phyloP scores from a whole-genome alignment of 2,797 vertebrate species.

The Ara ararauna region DNA sequence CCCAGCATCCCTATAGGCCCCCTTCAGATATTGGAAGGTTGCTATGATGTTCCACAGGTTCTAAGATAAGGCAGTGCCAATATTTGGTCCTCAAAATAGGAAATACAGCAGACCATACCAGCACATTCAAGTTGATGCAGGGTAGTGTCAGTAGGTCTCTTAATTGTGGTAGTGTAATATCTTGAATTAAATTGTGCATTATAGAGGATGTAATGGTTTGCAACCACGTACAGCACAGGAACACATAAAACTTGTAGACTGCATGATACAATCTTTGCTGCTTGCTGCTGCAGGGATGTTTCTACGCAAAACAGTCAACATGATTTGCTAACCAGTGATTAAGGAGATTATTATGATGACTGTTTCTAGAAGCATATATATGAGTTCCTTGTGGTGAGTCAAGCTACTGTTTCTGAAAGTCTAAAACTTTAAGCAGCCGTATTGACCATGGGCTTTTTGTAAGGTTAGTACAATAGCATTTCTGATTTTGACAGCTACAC shows the following conservation, averaged over 20 bases:
- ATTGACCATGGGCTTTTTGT: not conserved
- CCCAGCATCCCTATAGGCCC: too few species aligned
- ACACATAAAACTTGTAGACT: not conserved
- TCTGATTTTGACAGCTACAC: not conserved
- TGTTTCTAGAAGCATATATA: constrained; percentile 19
- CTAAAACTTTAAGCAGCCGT: not conserved
- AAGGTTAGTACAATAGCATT: not conserved
- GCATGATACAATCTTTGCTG: not conserved
- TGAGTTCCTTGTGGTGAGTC: not conserved
- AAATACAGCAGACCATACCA: not conserved
- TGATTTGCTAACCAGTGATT: constrained; percentile 16
- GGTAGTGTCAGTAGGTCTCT: not conserved
- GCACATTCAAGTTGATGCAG: not conserved
- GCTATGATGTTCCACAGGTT: not conserved
- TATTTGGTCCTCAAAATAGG: not conserved
- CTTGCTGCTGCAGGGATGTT: constrained; percentile 1
- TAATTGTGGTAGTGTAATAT: not conserved
- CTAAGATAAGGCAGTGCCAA: not conserved
- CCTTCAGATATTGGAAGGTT: too few species aligned
- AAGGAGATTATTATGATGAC: constrained; percentile 38
- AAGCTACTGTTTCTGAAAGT: constrained; percentile 43
- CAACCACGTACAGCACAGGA: not conserved
- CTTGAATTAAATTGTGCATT: not conserved
- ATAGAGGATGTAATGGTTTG: not conserved
- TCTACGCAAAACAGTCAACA: not conserved